These are phyloP conservation scores for Hermaeophaga mercurialis DNA, from an alignment of 2,888 invertebrate genomes.

Conservation along the genomic window DNA sequence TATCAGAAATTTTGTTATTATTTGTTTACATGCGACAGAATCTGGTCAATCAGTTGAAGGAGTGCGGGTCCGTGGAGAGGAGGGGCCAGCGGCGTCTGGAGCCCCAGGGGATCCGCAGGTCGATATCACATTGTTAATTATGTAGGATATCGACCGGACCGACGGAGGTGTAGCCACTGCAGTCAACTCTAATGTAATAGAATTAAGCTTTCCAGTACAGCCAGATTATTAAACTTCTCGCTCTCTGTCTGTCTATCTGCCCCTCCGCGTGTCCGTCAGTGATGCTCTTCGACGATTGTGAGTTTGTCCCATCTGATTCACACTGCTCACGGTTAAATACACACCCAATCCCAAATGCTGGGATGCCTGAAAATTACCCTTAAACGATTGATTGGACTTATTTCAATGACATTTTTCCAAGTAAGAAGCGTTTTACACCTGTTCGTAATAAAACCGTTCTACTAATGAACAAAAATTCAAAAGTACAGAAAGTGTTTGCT, in stretches of 20 bases:
- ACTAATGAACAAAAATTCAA: too few relatives aligned
- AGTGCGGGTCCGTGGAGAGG: constrained; percentile 20
- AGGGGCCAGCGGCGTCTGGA: constrained; percentile 26
- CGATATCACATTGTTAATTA: constrained; percentile 58
- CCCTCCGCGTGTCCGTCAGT: constrained; percentile 11
- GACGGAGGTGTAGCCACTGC: constrained; percentile 52
- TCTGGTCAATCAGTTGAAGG: constrained; percentile 36
- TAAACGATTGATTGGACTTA: not conserved
- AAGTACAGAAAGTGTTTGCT: too few relatives aligned
- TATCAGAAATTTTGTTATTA: constrained; percentile 26
- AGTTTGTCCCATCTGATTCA: not conserved
- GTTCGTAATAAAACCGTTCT: too few relatives aligned
- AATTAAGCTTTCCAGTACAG: constrained; percentile 54
- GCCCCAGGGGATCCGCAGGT: constrained; percentile 48
- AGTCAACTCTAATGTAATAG: constrained; percentile 54
- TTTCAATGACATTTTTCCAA: too few relatives aligned
- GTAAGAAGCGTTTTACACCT: too few relatives aligned
- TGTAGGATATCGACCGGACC: constrained; percentile 55
- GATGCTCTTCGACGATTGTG: constrained; percentile 2
- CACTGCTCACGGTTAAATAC: not conserved
- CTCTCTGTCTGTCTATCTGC: constrained; percentile 15
- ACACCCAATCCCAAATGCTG: not conserved
- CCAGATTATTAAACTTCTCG: constrained; percentile 51
- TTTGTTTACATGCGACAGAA: constrained; percentile 32
- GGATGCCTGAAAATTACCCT: not conserved